Base-by-base conservation (phyloP, 1,140 invertebrate species). In the Leptinotarsa defecta region DNA sequence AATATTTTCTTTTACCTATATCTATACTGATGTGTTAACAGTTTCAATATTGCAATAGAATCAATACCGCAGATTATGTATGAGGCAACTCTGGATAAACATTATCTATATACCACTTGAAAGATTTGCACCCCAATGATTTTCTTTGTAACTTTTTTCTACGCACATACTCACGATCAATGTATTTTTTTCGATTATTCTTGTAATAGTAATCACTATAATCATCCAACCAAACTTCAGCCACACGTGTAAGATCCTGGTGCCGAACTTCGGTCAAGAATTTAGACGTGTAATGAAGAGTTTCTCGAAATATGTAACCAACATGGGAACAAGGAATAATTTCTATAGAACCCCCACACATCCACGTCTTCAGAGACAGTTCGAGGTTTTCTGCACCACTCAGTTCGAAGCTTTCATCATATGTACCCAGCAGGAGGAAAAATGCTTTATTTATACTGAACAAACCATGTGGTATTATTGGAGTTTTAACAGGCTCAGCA, bases 341-440 rank as follows among this genome's bases (percentile, higher is more conserved):
- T 86, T 99, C 97, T 79, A 99, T 86, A 2, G 94, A 95, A 65
- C 96, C 93, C 19, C 98, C 92, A 78, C 93, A 94, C 92, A 94
- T 94, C 93, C 92, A 94, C 6, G 91, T 92, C 84, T 99, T 98
- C 85, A 99, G 99, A 1, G 97, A 99, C 5, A 99, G 87, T 87
- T 99, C 98, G 74, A 99, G 87, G 87, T 99, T 97, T 84, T 99
- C 98, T 11, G 94, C 98, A 74, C 98, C 98, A 98, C 98, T 99
- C 79, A 99, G 99, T 86, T 99, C 98, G 86, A 99, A 99, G 20
- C 97, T 98, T 52, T 94, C 95, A 87, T 99, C 98, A 85, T 99
- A 99, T 19, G 96, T 97, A 52, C 98, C 98, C 1, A 99, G 89
- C 74, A 91, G 90, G 85, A 98, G 94, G 86, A 99, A 99, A 88